Evolutionary conservation across 2,888 invertebrate genomes (phyloP).

Genomic region (Cacoxenus indagator): DNA sequence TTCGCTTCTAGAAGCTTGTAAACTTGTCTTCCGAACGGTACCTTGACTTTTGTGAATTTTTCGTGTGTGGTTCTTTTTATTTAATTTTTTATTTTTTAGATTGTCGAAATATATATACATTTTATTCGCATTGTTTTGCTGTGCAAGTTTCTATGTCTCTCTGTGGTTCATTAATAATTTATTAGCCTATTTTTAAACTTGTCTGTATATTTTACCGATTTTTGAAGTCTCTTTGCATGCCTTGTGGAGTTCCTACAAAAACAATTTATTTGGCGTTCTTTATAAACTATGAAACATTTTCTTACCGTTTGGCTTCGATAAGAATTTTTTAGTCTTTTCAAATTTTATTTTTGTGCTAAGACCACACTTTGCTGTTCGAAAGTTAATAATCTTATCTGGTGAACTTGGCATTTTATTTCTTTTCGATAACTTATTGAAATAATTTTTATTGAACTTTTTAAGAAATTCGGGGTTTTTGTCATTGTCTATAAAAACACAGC

Average conservation of each 20-base stretch:
- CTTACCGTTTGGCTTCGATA: neutral
- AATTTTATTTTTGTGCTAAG: neutral
- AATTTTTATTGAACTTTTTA: too few species aligned
- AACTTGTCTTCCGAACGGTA: slow-evolving; percentile 2
- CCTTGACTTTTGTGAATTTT: slow-evolving; percentile 16
- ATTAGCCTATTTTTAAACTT: slow-evolving; percentile 9
- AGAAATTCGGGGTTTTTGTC: too few species aligned
- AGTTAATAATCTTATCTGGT: neutral
- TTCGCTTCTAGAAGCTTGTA: neutral
- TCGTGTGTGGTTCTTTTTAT: slow-evolving; percentile 18
- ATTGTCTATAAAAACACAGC: too few species aligned
- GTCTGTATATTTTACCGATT: neutral
- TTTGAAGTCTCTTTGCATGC: neutral
- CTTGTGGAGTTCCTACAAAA: neutral
- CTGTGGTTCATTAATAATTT: slow-evolving; percentile 7
- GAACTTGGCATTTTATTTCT: neutral
- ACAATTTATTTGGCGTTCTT: neutral
- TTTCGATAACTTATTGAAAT: neutral
- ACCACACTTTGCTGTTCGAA: neutral
- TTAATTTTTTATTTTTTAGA: neutral
- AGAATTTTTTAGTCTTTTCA: neutral
- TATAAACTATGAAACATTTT: neutral
- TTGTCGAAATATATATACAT: neutral
- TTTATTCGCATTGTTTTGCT: neutral
- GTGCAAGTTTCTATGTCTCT: neutral